Percentiles rank a stretch among this genome's conserved stretches.
These are phyloP conservation scores for Psittacula cyanocephala DNA, from an alignment of 2,113 vertebrate genomes.

Conservation along the genomic window DNA sequence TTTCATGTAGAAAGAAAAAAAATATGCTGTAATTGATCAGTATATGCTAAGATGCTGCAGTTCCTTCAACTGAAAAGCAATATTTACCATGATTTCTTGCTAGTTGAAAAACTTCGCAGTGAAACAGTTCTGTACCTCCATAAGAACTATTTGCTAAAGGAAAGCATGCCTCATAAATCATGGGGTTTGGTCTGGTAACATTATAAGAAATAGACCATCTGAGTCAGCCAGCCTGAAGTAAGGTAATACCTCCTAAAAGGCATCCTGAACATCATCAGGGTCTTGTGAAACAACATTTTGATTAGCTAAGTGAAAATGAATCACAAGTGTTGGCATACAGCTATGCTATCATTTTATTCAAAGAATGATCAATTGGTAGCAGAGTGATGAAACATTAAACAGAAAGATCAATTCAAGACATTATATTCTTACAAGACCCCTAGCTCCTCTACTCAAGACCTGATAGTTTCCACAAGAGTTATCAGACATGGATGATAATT, in stretches of 20 bases:
- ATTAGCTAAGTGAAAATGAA: conserved; percentile 76
- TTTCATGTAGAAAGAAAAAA: not conserved
- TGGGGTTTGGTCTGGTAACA: not conserved
- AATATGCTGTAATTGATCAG: not conserved
- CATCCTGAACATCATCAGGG: conserved; percentile 61
- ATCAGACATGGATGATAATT: conserved; percentile 66
- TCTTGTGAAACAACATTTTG: conserved; percentile 73
- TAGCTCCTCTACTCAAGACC: conserved; percentile 52
- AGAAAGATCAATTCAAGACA: conserved; percentile 58
- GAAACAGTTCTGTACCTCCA: not conserved
- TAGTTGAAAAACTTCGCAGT: not conserved
- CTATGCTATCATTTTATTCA: conserved; percentile 65
- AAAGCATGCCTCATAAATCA: conserved; percentile 8
- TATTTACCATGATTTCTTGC: not conserved
- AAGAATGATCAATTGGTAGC: conserved; percentile 68
- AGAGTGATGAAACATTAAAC: conserved; percentile 63
- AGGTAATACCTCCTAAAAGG: conserved; percentile 53
- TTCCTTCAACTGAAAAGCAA: not conserved
- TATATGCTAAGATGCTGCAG: not conserved
- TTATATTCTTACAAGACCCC: conserved; percentile 55
- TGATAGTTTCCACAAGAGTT: conserved; percentile 50
- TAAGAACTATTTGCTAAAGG: not conserved
- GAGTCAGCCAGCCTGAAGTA: conserved; percentile 50
- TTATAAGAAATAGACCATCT: conserved; percentile 40
- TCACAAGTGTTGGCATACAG: conserved; percentile 65